phyloP scores from a whole-genome alignment of 1,140 invertebrate species.

The Stegodyphus mimosarum region DNA sequence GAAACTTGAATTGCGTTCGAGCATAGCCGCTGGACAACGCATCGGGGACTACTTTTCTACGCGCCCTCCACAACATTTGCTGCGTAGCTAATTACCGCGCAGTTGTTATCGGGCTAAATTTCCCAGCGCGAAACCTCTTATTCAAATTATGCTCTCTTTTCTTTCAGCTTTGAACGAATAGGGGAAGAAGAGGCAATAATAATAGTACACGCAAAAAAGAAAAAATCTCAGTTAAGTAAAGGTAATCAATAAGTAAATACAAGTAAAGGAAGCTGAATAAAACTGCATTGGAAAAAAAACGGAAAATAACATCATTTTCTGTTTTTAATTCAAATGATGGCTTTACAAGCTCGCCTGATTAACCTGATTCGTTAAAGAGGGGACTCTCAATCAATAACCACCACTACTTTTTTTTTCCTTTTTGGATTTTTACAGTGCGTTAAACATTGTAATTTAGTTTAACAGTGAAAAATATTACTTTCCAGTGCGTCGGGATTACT shows the following conservation, averaged over 20 bases:
- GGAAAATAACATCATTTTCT: not conserved
- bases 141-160: constrained; percentile 25
- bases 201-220: not conserved
- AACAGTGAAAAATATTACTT: constrained; percentile 8
- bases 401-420: not conserved
- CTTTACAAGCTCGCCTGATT: constrained; percentile 30
- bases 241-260: not conserved
- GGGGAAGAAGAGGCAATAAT: constrained; percentile 1
- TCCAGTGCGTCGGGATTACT: not conserved
- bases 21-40: too few relatives aligned
- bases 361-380: constrained; percentile 10
- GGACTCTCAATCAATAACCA: constrained; percentile 24
- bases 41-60: too few relatives aligned
- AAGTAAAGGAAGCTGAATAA: too few relatives aligned
- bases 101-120: constrained; percentile 37
- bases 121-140: not conserved
- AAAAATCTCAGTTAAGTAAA: not conserved
- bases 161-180: too few relatives aligned
- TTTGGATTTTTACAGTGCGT: not conserved
- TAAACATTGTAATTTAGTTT: constrained; percentile 6
- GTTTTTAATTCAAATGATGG: constrained; percentile 36
- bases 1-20: too few relatives aligned
- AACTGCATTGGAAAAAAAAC: constrained; percentile 8
- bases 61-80: too few relatives aligned
- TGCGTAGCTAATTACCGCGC: constrained; percentile 11